Evolutionary conservation across 1,140 invertebrate species (phyloP), one percentile per base, ranked within the genome.

Genomic region (Aricia agestis): DNA sequence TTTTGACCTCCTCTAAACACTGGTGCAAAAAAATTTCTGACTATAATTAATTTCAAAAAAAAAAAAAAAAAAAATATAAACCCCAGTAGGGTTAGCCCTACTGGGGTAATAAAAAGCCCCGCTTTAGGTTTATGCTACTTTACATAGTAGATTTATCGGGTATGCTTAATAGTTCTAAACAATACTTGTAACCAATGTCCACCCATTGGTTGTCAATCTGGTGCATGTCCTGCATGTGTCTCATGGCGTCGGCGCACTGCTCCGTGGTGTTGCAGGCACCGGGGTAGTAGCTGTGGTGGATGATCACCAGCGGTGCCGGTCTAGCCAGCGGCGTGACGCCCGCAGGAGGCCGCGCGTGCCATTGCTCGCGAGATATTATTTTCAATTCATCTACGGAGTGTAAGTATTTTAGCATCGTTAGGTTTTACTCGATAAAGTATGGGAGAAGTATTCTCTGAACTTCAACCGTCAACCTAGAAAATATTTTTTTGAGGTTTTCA

Each of bases 241-340:
- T 83, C 92, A 94, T 91, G n/a, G 92, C 82, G 25, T 69, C 68
- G 19, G 83, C 83, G 78, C 94, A 95, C 17, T 93, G 92, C 1
- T 80, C 76, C 2, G 74, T 77, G 73, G 67, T 94, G 10, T 80
- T 78, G 78, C 96, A 97, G 1, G 92, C 93, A 6, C 76, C 83
- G 0, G 94, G 94, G 70, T 92, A 91, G 74, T 94, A 94, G 6
- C 93, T 95, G 79, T 97, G 96, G 87, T 96, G 96, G 66, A 97
- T 95, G 73, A 97, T 94, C 2, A 96, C 95, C 71, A 93, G 94
- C 1, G 93, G 92, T 5, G 95, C 94, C 6, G 96, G 95, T 10
- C 87, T 90, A 6, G 74, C 76, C 78, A 96, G 92, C 6, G 78
- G 70, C 10, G 86, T 85, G 5, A 87, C 76, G 1, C 77, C 67